Evolutionary conservation across 1,140 invertebrate species (phyloP), one percentile per base, ranked within the genome.

Genomic region (Vanessa atalanta): DNA sequence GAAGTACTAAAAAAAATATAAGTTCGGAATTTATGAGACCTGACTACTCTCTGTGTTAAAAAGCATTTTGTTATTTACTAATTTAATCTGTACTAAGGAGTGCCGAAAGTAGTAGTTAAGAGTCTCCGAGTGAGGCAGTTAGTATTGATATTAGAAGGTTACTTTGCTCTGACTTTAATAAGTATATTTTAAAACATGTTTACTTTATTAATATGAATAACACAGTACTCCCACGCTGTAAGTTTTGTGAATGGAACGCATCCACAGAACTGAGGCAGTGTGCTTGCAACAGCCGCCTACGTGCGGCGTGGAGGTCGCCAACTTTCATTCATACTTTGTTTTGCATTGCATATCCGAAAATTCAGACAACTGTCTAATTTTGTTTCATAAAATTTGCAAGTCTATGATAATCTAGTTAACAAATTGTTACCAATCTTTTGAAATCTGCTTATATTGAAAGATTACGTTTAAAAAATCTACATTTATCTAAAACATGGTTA

Each of bases 261-360:
- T 82, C 75, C 75, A 78, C 76, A 60, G 79, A 80, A 73, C 71
- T 67, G 71, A 72, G 79, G 78, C 74, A 75, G 69, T 76, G 75
- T 73, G 80, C 84, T 88, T 90, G 88, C 90, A 90, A 89, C 87
- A 91, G 79, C 79, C 89, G 80, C 88, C 90, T 83, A 91, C 88
- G 87, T 83, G 61, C 23, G 64, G 64, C 23, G 65, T 83, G 83
- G 86, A 92, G 90, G 90, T 87, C 90, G 85, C 82, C 89, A 90
- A 91, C 90, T 91, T 92, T 92, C 90, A 91, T 92, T 91, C 88
- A 92, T 87, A 85, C 74, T 76, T 50, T 71, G 64, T 70, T 75
- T 70, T 75, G 73, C 26, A 67, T 71, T 67, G 69, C 69, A 75
- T 75, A 71, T 75, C 73, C 68, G 65, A 75, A 75, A 75, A 71